Percentiles rank a stretch among this genome's conserved stretches.
phyloP scores from a whole-genome alignment of 2,888 invertebrate genomes.

The Acleris sparsana region DNA sequence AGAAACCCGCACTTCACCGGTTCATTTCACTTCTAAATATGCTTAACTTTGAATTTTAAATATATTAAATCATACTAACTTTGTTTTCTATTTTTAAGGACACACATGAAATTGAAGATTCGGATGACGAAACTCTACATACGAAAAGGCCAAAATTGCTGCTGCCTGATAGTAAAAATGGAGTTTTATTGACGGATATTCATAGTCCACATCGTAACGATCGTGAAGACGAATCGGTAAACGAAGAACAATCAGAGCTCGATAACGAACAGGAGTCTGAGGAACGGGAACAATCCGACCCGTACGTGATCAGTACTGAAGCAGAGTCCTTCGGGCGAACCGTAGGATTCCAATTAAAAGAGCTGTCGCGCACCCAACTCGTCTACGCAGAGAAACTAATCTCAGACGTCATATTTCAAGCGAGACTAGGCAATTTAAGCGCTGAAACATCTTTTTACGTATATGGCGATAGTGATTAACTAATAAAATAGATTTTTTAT shows the following conservation, averaged over 20 bases:
- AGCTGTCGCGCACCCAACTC: conserved; percentile 47
- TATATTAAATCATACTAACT: too few relatives aligned
- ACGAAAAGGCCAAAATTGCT: not conserved
- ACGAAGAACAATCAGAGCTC: not conserved
- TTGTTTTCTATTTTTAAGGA: conserved; percentile 8
- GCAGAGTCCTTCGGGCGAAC: conserved; percentile 46
- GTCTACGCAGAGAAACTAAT: conserved; percentile 56
- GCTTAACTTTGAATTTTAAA: not conserved
- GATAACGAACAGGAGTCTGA: not conserved
- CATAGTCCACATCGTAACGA: conserved; percentile 8
- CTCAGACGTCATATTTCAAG: conserved; percentile 53
- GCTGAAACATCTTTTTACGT: conserved; percentile 38
- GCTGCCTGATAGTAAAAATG: not conserved
- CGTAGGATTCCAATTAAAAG: conserved; percentile 47
- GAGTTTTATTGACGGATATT: conserved; percentile 21
- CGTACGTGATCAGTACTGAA: conserved; percentile 22
- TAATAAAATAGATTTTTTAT: conserved; percentile 1
- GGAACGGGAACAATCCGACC: not conserved
- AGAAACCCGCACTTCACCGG: too few relatives aligned
- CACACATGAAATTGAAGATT: conserved; percentile 14
- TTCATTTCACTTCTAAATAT: not conserved
- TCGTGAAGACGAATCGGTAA: not conserved
- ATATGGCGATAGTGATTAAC: conserved; percentile 38
- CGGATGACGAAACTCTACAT: conserved; percentile 16
- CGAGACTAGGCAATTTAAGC: conserved; percentile 48